Evolutionary conservation across 2,113 vertebrate genomes (phyloP).

Genomic region (Paradoxurus hermaphroditus): DNA sequence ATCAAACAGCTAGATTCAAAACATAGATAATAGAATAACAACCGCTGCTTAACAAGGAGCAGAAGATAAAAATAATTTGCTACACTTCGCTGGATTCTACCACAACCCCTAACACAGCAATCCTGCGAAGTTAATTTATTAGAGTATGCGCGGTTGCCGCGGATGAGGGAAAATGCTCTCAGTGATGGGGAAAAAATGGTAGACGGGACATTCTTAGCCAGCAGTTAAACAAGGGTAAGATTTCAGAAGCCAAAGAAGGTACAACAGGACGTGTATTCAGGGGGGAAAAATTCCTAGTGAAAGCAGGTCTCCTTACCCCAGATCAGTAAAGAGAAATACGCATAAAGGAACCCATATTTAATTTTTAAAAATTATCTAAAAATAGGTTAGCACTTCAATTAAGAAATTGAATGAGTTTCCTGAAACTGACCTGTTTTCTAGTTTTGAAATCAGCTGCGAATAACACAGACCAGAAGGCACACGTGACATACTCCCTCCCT

Average conservation of each 20-base stretch:
- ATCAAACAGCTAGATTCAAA: constrained; percentile 53
- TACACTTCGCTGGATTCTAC: neutral
- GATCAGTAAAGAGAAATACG: neutral
- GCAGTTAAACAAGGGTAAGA: constrained; percentile 26
- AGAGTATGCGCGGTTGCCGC: neutral
- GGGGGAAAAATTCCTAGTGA: neutral
- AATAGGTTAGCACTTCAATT: neutral
- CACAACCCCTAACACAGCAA: constrained; percentile 38
- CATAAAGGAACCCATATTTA: neutral
- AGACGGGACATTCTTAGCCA: constrained; percentile 32
- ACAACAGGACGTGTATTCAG: neutral
- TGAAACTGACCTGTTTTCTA: neutral
- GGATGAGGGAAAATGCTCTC: constrained; percentile 47
- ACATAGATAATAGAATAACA: constrained; percentile 64
- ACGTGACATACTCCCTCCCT: neutral
- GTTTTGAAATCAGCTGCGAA: neutral
- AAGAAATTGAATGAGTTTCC: constrained; percentile 9
- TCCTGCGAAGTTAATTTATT: constrained; percentile 64
- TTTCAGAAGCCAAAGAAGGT: constrained; percentile 36
- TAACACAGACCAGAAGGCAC: neutral
- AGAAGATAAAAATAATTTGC: constrained; percentile 60
- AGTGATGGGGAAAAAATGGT: neutral
- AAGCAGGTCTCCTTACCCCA: neutral
- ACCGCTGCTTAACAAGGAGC: constrained; percentile 43
- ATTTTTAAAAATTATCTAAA: neutral